phyloP scores from a whole-genome alignment of 2,888 invertebrate species.

The Apotomis betuletana region DNA sequence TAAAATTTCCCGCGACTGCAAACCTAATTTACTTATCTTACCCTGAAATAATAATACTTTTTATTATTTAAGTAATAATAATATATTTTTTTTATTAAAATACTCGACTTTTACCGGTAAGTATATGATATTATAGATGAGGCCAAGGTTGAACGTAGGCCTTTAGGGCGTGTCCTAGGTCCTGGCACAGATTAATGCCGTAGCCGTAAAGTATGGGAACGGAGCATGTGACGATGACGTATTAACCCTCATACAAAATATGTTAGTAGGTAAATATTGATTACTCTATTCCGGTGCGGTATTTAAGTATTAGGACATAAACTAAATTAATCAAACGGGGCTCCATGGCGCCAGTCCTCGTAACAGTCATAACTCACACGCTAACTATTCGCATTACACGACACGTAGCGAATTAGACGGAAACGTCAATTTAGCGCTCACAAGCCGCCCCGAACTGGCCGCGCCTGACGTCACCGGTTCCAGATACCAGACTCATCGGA shows the following conservation, averaged over 20 bases:
- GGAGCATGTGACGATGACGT: constrained; percentile 2
- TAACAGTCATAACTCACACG: constrained; percentile 5
- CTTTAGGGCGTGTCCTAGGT: not conserved
- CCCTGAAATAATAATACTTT: too few relatives aligned
- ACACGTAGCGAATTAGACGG: constrained; percentile 44
- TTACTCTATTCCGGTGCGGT: not conserved
- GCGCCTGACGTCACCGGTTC: constrained; percentile 26
- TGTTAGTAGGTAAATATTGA: not conserved
- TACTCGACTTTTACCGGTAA: too few relatives aligned
- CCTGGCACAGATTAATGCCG: not conserved
- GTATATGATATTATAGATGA: too few relatives aligned
- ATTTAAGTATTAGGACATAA: too few relatives aligned
- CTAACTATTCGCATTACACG: constrained; percentile 11
- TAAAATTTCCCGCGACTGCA: too few relatives aligned
- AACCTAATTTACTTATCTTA: too few relatives aligned
- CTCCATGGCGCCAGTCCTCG: constrained; percentile 8
- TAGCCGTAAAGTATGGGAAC: not conserved
- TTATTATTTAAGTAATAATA: too few relatives aligned
- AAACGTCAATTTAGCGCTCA: constrained; percentile 63
- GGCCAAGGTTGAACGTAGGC: too few relatives aligned
- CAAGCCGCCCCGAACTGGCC: constrained; percentile 42
- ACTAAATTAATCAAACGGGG: too few relatives aligned
- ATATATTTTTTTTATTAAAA: too few relatives aligned
- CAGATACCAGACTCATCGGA: not conserved
- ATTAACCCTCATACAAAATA: too few relatives aligned